A percentile compares a stretch with the other conserved stretches of the same genome.
phyloP scores from a whole-genome alignment of 1,140 invertebrate genomes.

The Zaprionus lachaisei region DNA sequence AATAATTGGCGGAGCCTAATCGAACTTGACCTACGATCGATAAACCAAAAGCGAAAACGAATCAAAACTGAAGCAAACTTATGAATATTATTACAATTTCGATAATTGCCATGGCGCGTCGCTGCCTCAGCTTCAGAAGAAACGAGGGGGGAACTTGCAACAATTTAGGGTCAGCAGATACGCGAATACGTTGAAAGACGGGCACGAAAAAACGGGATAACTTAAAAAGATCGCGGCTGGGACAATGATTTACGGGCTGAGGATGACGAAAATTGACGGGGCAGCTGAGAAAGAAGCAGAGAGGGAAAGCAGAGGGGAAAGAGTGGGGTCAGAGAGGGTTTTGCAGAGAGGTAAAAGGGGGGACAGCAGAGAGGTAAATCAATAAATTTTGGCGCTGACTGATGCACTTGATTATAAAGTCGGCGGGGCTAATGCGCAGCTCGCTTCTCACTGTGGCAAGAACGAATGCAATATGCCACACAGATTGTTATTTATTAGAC shows the following conservation, averaged over 20 bases:
- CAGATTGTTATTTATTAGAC: conserved; percentile 73
- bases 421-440: conserved; percentile 39
- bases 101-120: conserved; percentile 67
- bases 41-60: conserved; percentile 46
- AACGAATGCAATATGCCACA: conserved; percentile 62
- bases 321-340: background rate
- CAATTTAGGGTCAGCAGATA: conserved; percentile 53
- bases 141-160: conserved; percentile 15
- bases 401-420: conserved; percentile 78
- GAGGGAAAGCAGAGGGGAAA: background rate
- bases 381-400: conserved; percentile 70
- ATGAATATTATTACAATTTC: conserved; percentile 80
- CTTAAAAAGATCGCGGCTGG: conserved; percentile 37
- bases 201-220: conserved; percentile 30
- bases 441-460: conserved; percentile 20
- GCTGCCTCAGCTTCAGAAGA: background rate
- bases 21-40: conserved; percentile 61
- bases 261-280: conserved; percentile 50
- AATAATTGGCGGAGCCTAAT: conserved; percentile 43
- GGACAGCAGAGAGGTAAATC: conserved; percentile 48
- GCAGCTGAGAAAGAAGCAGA: conserved; percentile 18
- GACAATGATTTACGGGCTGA: conserved; percentile 69
- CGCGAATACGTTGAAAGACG: conserved; percentile 8
- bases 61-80: conserved; percentile 31
- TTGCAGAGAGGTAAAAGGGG: background rate